Conservation (phyloP, 2,888 invertebrate genomes). For the Scaptomyza cyrtandrae region DNA sequence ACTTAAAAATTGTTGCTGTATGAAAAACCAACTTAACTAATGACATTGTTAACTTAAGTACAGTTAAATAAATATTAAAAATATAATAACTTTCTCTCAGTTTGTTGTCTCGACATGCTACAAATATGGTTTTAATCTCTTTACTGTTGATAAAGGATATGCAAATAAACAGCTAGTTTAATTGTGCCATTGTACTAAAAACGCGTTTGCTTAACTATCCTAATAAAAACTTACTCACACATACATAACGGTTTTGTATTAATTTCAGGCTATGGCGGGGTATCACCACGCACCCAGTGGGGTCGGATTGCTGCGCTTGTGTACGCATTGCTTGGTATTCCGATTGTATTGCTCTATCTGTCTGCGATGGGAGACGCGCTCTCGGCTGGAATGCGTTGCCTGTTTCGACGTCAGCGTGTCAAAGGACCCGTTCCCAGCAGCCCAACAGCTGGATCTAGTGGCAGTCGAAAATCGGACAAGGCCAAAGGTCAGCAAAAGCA, state of each 20-base stretch:
- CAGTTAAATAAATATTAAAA: too few species aligned
- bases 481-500: constrained; percentile 20
- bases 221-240: background rate
- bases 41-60: too few species aligned
- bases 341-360: constrained; percentile 93
- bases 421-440: constrained; percentile 71
- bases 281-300: constrained; percentile 91
- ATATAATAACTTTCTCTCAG: too few species aligned
- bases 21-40: too few species aligned
- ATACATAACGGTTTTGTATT: background rate
- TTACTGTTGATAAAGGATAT: too few species aligned
- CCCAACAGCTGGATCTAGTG: constrained; percentile 32
- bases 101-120: too few species aligned
- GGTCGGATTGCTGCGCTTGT: constrained; percentile 91
- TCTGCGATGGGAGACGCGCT: constrained; percentile 94
- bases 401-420: constrained; percentile 86
- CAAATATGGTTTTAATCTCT: too few species aligned
- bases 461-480: constrained; percentile 59
- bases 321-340: constrained; percentile 94
- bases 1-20: too few species aligned
- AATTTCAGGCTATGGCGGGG: constrained; percentile 91
- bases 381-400: constrained; percentile 90
- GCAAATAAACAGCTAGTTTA: too few species aligned
- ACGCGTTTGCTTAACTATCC: background rate
- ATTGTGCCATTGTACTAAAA: too few species aligned